These are phyloP conservation scores for Dryobates pubescens DNA, from an alignment of 2,797 vertebrate genomes.

Conservation along the genomic window DNA sequence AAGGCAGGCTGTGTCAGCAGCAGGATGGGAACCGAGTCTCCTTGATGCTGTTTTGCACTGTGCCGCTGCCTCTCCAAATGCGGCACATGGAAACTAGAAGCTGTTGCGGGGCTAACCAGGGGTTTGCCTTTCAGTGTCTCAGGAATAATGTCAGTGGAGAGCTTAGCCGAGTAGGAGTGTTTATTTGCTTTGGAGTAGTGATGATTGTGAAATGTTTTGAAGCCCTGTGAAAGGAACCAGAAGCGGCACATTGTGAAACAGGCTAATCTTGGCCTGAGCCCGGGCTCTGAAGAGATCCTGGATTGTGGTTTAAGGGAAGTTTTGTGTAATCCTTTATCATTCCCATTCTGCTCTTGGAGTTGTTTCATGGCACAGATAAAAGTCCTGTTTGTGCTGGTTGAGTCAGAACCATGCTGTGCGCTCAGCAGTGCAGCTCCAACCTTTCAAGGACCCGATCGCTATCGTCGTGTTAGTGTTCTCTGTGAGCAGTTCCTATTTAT, in stretches of 20 bases:
- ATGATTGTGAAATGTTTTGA: slow-evolving; percentile 16
- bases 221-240: neutral
- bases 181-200: slow-evolving; percentile 54
- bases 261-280: neutral
- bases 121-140: neutral
- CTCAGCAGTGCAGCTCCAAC: neutral
- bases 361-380: neutral
- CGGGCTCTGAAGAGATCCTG: neutral
- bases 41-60: neutral
- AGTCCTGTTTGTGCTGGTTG: neutral
- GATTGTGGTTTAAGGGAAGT: neutral
- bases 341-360: neutral
- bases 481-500: neutral
- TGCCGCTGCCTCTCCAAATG: neutral
- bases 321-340: neutral
- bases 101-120: neutral
- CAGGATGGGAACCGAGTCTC: fast-evolving
- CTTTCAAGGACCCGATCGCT: neutral
- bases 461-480: fast-evolving
- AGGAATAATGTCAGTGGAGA: neutral
- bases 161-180: neutral
- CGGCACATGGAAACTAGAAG: fast-evolving
- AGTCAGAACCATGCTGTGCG: neutral
- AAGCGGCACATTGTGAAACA: neutral
- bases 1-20: neutral